These are phyloP conservation scores for Thinocorus orbignyianus DNA, from an alignment of 2,113 vertebrate species.

Conservation along the genomic window DNA sequence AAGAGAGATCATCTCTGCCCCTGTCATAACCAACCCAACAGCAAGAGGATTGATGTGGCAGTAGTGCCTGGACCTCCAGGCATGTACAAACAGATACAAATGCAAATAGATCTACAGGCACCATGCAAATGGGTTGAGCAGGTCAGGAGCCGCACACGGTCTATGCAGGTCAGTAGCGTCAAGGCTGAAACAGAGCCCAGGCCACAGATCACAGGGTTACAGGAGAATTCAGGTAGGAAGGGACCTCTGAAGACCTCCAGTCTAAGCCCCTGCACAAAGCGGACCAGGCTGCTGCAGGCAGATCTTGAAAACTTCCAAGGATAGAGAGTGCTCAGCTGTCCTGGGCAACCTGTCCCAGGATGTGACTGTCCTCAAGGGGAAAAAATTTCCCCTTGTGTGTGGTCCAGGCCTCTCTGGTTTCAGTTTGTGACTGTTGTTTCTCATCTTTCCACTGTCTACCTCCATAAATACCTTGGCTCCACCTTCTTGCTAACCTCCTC, in stretches of 20 bases:
- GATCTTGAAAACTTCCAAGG: neutral
- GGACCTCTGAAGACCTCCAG: neutral
- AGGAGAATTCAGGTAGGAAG: neutral
- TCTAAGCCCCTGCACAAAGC: neutral
- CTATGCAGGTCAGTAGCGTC: neutral
- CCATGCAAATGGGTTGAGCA: neutral
- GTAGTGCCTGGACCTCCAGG: neutral
- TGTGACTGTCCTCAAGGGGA: neutral
- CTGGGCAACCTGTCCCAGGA: neutral
- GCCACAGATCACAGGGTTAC: neutral
- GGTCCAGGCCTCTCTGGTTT: neutral
- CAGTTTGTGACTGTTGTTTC: neutral
- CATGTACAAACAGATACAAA: neutral
- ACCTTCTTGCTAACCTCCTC: neutral
- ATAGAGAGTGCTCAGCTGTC: neutral
- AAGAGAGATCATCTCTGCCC: neutral
- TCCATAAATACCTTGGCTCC: neutral
- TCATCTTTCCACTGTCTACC: neutral
- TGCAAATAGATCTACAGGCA: neutral
- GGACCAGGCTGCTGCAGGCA: neutral
- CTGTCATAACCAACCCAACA: neutral
- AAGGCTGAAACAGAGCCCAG: neutral
- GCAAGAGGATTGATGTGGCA: neutral
- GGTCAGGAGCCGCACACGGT: neutral
- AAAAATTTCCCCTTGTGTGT: neutral